A percentile compares a stretch with the other conserved stretches of the same genome.
Conservation (phyloP, 1,140 invertebrate genomes). For the Nasonia giraulti region DNA sequence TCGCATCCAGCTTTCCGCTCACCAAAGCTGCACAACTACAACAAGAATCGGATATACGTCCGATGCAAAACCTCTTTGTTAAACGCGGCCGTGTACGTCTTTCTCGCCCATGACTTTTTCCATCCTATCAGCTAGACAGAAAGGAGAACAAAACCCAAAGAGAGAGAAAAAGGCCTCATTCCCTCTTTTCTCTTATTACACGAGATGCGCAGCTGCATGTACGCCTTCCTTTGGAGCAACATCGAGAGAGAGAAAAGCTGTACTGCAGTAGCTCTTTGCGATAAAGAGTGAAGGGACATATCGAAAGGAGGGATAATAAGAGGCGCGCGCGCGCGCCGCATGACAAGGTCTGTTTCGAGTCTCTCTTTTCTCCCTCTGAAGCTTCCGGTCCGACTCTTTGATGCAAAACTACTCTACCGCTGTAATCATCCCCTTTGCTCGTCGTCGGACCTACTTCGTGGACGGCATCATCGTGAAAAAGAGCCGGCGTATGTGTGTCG, state of each 20-base stretch:
- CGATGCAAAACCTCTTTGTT: conserved; percentile 3
- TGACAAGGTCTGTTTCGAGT: conserved; percentile 3
- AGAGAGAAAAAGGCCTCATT: background rate
- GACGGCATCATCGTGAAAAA: background rate
- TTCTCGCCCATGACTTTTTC: background rate
- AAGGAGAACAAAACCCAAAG: background rate
- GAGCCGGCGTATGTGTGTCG: background rate
- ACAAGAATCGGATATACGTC: background rate
- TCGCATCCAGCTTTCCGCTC: too few relatives aligned
- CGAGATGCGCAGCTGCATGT: background rate
- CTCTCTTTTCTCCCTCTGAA: background rate
- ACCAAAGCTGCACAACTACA: background rate
- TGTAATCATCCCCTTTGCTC: conserved; percentile 38
- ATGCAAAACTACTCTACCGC: conserved; percentile 22
- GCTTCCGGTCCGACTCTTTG: background rate
- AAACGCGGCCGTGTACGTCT: background rate
- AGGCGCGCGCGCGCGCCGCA: background rate
- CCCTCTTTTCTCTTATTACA: background rate
- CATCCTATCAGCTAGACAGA: background rate
- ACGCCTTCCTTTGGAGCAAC: background rate
- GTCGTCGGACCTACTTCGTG: conserved; percentile 20
- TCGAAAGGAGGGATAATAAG: conserved; percentile 21
- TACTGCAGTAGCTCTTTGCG: background rate
- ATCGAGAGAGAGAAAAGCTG: background rate
- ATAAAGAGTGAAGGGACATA: conserved; percentile 3